Percentiles rank a stretch among this genome's conserved stretches.
phyloP scores from a whole-genome alignment of 2,113 vertebrate species.

The Gambusia affinis region DNA sequence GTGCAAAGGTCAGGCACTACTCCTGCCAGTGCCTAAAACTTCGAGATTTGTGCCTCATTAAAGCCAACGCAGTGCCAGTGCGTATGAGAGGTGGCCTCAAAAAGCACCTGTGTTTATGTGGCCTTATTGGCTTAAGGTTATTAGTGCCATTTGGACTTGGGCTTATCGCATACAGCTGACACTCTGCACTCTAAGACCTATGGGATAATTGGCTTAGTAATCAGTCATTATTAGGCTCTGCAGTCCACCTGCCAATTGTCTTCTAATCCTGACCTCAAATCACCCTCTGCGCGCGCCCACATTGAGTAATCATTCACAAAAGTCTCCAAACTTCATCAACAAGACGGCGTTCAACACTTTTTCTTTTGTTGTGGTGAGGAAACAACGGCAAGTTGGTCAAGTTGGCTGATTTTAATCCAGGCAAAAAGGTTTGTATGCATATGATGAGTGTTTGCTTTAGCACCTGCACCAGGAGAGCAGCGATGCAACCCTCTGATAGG shows the following conservation, averaged over 20 bases:
- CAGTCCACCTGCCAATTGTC: constrained; percentile 35
- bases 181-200: constrained; percentile 25
- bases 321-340: neutral
- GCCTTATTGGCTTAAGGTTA: neutral
- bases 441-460: constrained; percentile 14
- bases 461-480: constrained; percentile 23
- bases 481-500: constrained; percentile 44
- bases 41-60: neutral
- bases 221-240: constrained; percentile 36
- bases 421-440: neutral
- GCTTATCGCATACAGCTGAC: constrained; percentile 38
- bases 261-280: constrained; percentile 36
- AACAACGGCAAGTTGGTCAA: neutral
- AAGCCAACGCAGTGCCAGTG: neutral
- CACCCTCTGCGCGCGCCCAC: constrained; percentile 1
- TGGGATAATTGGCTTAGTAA: constrained; percentile 71
- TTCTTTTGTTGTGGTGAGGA: neutral
- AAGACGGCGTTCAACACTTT: neutral
- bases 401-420: constrained; percentile 5
- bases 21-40: neutral
- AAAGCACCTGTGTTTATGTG: neutral
- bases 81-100: neutral
- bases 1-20: no score
- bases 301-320: constrained; percentile 7
- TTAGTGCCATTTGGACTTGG: constrained; percentile 2